Conservation (phyloP, 1,140 invertebrate species). For the Elysia chlorotica region DNA sequence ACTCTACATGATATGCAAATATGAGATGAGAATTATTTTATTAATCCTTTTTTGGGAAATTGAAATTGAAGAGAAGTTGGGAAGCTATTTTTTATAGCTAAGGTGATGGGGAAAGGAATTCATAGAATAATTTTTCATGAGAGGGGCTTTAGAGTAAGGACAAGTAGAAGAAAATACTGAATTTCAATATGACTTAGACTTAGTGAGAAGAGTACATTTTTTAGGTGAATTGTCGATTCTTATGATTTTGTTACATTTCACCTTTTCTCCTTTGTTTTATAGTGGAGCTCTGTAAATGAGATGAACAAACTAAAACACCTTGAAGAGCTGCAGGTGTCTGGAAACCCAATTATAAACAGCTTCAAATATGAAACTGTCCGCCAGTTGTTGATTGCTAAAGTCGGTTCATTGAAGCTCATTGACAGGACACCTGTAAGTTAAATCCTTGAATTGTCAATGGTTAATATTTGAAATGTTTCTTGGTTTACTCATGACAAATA, state of each 20-base stretch:
- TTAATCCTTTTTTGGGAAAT: no score
- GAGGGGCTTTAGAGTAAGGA: no score
- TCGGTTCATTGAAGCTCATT: slow-evolving; percentile 66
- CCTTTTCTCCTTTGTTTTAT: slow-evolving; percentile 15
- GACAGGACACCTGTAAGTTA: slow-evolving; percentile 50
- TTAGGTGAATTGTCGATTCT: no score
- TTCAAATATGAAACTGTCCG: slow-evolving; percentile 73
- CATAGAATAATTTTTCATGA: no score
- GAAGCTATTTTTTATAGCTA: no score
- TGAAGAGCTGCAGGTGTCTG: slow-evolving; percentile 73
- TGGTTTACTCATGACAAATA: not conserved
- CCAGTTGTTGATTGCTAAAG: slow-evolving; percentile 77
- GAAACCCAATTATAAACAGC: slow-evolving; percentile 74
- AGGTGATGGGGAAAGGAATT: no score
- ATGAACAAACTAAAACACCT: slow-evolving; percentile 78
- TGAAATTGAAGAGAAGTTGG: no score
- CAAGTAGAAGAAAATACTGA: no score
- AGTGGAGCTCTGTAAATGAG: slow-evolving; percentile 83
- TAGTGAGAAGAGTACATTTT: no score
- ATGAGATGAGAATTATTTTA: no score
- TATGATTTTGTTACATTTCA: not conserved
- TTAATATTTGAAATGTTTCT: not conserved
- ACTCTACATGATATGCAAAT: no score
- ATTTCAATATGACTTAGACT: no score
- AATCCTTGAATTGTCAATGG: not conserved